Evolutionary conservation across 2,888 invertebrate genomes (phyloP).

Genomic region (Rhabditoides inermis): DNA sequence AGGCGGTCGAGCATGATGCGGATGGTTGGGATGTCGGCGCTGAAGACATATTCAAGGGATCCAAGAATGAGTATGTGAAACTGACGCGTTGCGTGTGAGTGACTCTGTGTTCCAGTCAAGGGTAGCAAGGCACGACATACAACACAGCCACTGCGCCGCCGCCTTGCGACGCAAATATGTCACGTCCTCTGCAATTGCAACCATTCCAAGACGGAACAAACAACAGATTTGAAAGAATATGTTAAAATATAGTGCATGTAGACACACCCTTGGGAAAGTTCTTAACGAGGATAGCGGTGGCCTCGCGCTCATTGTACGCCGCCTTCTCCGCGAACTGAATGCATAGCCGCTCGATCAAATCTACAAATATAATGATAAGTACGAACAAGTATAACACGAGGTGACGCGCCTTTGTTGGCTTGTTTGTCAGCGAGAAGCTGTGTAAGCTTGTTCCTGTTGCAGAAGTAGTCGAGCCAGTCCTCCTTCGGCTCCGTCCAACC

Average conservation of each 20-base stretch:
- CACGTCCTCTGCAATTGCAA: slow-evolving; percentile 18
- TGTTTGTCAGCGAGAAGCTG: background rate
- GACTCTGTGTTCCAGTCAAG: slow-evolving; percentile 24
- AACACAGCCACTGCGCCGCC: slow-evolving; percentile 28
- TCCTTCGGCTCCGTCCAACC: slow-evolving; percentile 5
- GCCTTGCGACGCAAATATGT: slow-evolving; percentile 21
- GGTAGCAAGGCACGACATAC: slow-evolving; percentile 28
- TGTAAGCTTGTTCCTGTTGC: background rate
- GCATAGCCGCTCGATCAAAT: slow-evolving; percentile 1
- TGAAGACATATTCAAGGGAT: no score
- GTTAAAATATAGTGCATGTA: background rate
- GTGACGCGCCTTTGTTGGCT: background rate
- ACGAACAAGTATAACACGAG: background rate
- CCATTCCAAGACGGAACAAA: background rate
- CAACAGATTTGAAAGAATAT: background rate
- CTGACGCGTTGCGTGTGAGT: no score
- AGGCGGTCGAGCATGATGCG: no score
- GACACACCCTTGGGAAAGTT: slow-evolving; percentile 6
- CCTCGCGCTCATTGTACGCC: slow-evolving; percentile 5
- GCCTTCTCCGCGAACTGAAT: slow-evolving; percentile 19
- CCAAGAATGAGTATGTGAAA: no score
- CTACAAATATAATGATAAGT: slow-evolving; percentile 1
- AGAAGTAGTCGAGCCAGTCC: slow-evolving; percentile 7
- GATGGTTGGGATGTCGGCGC: no score
- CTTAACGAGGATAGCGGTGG: slow-evolving; percentile 2